Percentiles rank a stretch among this genome's conserved stretches.
phyloP scores from a whole-genome alignment of 2,113 vertebrate genomes.

The Trogon melanurus region DNA sequence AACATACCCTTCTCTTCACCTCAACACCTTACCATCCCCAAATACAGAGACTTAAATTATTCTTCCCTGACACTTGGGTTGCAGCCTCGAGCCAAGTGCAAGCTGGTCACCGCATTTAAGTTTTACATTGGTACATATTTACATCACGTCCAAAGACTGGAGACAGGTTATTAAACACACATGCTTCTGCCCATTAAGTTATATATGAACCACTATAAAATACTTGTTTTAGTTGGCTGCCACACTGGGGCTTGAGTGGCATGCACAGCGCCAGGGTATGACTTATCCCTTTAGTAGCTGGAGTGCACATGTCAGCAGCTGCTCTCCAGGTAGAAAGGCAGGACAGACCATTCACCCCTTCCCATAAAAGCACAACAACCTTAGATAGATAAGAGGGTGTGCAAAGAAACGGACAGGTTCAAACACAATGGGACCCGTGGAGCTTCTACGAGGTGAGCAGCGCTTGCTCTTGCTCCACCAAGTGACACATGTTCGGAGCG shows the following conservation, averaged over 20 bases:
- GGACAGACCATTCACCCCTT: neutral
- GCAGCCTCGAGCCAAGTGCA: neutral
- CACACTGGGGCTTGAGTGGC: neutral
- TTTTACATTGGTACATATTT: neutral
- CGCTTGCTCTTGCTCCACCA: constrained; percentile 18
- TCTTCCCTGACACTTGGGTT: neutral
- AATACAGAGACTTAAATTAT: neutral
- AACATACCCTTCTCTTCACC: neutral
- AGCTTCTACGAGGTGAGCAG: neutral
- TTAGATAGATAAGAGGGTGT: accelerated
- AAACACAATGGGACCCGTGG: neutral
- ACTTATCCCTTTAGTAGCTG: neutral
- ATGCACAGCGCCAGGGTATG: neutral
- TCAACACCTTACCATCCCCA: neutral
- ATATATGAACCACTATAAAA: neutral
- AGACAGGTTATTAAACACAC: neutral
- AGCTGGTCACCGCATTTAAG: neutral
- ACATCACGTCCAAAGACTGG: neutral
- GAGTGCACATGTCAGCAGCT: neutral
- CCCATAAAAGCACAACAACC: accelerated
- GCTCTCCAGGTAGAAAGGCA: neutral
- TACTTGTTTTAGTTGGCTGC: neutral
- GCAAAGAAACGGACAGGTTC: neutral
- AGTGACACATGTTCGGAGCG: neutral
- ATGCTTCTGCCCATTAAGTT: neutral